Evolutionary conservation across 37 sponge, comb jelly and placozoan genomes (phyloP), one percentile per base, ranked within the genome.

Genomic region (Corticium candelabrum): DNA sequence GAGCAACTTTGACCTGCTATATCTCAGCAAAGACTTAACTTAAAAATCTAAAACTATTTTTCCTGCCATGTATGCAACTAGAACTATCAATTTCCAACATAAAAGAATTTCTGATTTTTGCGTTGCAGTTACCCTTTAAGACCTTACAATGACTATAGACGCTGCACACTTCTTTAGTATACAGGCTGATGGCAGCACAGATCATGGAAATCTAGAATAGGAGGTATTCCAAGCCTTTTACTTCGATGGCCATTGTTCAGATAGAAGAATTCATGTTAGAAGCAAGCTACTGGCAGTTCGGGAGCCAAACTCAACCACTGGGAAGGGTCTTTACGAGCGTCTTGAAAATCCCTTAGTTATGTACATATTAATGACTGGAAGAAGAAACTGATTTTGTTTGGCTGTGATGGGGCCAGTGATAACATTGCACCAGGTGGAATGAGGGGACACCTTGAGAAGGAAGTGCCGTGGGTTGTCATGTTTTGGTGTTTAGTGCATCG

Each of bases 401-500:
- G 85, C 37, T 84, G 84, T 70, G 85, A 80, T 62, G 85, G 85
- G 30, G 68, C 85, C 21, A 27, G 15, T 11, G 62, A 11, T 21
- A 50, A 50, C 21, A 50, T 50, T 21, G 62, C 62, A 50, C 27
- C 40, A 11, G 32, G 35, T 40, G 85, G 81, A 37, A 34, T 85
- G 39, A 74, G 37, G 38, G 85, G 81, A 11, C 35, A 35, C 67
- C 50, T 82, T 32, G 50, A 75, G 41, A 40, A 86, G 37, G 39
- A 38, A 34, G n/a, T 82, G n/a, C 74, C 81, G 3, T 85, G 86
- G 82, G 34, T 85, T 5, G 41, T 85, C 15, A 34, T 67, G 27
- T 69, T 82, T 40, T 85, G 86, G 82, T 85, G 86, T 37, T 77
- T 85, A 15, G 78, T 78, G 35, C 86, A 85, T 34, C 29, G 82